phyloP scores from a whole-genome alignment of 2,113 vertebrate species.

The Cebus imitator region DNA sequence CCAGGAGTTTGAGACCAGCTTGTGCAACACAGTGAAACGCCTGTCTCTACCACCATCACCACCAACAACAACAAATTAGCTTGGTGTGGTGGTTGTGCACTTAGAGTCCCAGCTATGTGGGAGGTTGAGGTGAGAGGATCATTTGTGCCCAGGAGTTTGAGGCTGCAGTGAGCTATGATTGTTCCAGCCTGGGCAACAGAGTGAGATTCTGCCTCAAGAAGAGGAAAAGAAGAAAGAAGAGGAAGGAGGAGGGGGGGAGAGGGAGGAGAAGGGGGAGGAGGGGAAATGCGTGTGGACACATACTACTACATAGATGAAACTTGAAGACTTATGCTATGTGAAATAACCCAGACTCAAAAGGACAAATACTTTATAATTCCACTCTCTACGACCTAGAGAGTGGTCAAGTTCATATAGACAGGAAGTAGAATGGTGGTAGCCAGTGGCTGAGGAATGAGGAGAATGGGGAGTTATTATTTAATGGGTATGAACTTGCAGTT shows the following conservation, averaged over 20 bases:
- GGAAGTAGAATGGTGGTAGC: neutral
- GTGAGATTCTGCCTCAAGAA: neutral
- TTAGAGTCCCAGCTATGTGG: neutral
- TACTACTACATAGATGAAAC: neutral
- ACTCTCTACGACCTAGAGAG: neutral
- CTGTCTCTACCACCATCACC: neutral
- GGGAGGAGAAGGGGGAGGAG: neutral
- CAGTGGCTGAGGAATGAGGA: no score
- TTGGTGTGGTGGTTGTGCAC: no score
- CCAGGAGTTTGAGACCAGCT: neutral
- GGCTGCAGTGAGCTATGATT: neutral
- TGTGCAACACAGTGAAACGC: neutral
- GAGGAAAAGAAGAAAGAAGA: neutral
- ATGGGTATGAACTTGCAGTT: neutral
- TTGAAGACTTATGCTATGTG: neutral
- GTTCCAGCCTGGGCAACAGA: neutral
- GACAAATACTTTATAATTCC: neutral
- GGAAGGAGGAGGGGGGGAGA: neutral
- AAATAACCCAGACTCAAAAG: neutral
- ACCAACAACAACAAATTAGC: neutral
- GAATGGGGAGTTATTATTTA: neutral
- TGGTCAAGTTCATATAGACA: neutral
- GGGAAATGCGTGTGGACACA: neutral
- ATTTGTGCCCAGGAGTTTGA: neutral
- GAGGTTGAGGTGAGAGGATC: neutral